A percentile compares a stretch with the other conserved stretches of the same genome.
These are phyloP conservation scores for Acipenser ruthenus DNA, from an alignment of 2,797 vertebrate genomes.

Conservation along the genomic window DNA sequence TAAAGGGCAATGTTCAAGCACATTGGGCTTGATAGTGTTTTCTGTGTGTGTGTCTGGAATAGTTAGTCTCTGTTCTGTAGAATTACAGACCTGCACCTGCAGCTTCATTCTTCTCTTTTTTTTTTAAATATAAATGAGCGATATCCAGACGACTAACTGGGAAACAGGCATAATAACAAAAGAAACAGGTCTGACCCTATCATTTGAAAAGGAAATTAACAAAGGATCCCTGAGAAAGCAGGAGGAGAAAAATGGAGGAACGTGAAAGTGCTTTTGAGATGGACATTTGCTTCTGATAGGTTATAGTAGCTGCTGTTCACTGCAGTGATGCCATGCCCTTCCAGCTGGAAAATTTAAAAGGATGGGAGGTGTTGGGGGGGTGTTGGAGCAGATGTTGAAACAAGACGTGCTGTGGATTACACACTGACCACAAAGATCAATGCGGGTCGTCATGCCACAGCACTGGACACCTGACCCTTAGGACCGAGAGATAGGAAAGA, in stretches of 20 bases:
- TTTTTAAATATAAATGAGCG: conserved; percentile 4
- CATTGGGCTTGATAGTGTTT: background rate
- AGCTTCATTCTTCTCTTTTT: too few species aligned
- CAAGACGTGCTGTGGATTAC: background rate
- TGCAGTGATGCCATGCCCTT: conserved; percentile 35
- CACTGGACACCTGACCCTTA: background rate
- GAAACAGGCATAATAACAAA: too few species aligned
- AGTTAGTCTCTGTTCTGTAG: background rate
- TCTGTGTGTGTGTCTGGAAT: background rate
- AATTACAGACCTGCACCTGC: too few species aligned
- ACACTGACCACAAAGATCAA: background rate
- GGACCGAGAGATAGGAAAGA: background rate
- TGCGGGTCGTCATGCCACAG: background rate
- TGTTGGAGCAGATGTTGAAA: conserved; percentile 30
- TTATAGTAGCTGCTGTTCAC: conserved; percentile 52
- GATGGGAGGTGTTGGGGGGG: conserved; percentile 34
- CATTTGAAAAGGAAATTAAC: too few species aligned
- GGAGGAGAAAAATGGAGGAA: conserved; percentile 23
- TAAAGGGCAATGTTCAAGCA: background rate
- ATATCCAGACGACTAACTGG: too few species aligned
- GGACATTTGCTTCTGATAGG: conserved; percentile 66
- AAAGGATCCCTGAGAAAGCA: conserved; percentile 29
- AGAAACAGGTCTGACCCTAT: too few species aligned
- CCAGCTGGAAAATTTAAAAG: conserved; percentile 42
- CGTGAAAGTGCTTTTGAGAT: conserved; percentile 48